Percentiles rank a stretch among this genome's conserved stretches.
phyloP scores from a whole-genome alignment of 2,888 invertebrate genomes.

The Magallana nippona region DNA sequence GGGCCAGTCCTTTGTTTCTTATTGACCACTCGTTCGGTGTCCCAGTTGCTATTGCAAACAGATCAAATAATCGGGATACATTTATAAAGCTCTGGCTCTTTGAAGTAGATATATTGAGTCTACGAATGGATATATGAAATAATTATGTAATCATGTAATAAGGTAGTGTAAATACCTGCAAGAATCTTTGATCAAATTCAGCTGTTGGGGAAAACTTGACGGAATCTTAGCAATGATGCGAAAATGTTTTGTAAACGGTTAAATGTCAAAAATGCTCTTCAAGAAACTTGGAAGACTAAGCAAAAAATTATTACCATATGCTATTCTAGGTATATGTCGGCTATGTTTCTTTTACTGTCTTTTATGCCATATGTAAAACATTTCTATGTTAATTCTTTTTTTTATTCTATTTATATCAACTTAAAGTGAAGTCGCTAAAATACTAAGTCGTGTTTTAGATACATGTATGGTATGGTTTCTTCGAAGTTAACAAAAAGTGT shows the following conservation, averaged over 20 bases:
- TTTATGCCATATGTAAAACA: too few relatives aligned
- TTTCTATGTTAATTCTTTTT: too few relatives aligned
- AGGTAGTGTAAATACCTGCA: not conserved
- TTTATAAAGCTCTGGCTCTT: conserved; percentile 4
- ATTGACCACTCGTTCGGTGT: conserved; percentile 3
- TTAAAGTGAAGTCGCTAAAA: too few relatives aligned
- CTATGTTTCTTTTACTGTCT: too few relatives aligned
- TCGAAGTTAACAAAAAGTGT: too few relatives aligned
- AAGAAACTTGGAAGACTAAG: not conserved
- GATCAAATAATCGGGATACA: conserved; percentile 25
- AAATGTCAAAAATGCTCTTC: conserved; percentile 12
- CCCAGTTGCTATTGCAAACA: conserved; percentile 9
- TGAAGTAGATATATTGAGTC: conserved; percentile 25
- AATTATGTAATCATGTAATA: conserved; percentile 30
- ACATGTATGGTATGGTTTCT: too few relatives aligned
- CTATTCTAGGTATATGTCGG: too few relatives aligned
- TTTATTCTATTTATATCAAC: too few relatives aligned
- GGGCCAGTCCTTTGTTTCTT: conserved; percentile 8
- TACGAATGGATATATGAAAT: conserved; percentile 25
- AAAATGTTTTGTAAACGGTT: not conserved
- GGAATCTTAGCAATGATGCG: not conserved
- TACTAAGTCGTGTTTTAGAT: too few relatives aligned
- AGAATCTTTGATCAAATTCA: not conserved
- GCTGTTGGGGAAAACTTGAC: not conserved
- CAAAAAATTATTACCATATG: not conserved